A percentile compares a stretch with the other conserved stretches of the same genome.
phyloP scores from a whole-genome alignment of 2,797 vertebrate species.

The Triplophysa yarkandensis region DNA sequence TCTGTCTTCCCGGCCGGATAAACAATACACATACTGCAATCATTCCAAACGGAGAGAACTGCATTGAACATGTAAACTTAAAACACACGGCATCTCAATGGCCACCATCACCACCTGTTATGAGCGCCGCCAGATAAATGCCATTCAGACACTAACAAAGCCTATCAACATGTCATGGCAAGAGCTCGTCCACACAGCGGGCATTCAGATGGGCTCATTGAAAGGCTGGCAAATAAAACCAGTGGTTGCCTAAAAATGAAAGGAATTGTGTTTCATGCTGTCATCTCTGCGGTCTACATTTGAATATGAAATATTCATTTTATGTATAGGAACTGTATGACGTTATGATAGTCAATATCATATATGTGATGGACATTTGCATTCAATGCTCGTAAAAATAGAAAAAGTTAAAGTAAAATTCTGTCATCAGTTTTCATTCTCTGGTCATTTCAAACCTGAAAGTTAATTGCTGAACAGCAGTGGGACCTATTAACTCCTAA shows the following conservation, averaged over 20 bases:
- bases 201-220: conserved; percentile 64
- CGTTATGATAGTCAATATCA: not conserved
- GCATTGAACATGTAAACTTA: conserved; percentile 59
- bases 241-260: conserved; percentile 47
- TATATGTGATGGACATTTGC: not conserved
- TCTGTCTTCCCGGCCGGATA: conserved; percentile 14
- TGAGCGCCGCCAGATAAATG: conserved; percentile 41
- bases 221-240: conserved; percentile 40
- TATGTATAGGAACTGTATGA: not conserved
- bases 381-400: too few species aligned
- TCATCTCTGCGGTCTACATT: not conserved
- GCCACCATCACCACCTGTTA: conserved; percentile 59
- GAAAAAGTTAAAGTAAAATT: too few species aligned
- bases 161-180: conserved; percentile 62
- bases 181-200: conserved; percentile 41
- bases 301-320: conserved; percentile 2
- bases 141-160: conserved; percentile 63
- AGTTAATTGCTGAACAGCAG: too few species aligned
- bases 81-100: conserved; percentile 45
- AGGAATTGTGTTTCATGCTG: not conserved
- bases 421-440: too few species aligned
- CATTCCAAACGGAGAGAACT: conserved; percentile 45
- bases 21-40: conserved; percentile 44
- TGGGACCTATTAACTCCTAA: too few species aligned
- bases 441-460: too few species aligned